These are phyloP conservation scores for Caenorhabditis sp. DNA, from an alignment of 2,888 invertebrate species.

Conservation along the genomic window DNA sequence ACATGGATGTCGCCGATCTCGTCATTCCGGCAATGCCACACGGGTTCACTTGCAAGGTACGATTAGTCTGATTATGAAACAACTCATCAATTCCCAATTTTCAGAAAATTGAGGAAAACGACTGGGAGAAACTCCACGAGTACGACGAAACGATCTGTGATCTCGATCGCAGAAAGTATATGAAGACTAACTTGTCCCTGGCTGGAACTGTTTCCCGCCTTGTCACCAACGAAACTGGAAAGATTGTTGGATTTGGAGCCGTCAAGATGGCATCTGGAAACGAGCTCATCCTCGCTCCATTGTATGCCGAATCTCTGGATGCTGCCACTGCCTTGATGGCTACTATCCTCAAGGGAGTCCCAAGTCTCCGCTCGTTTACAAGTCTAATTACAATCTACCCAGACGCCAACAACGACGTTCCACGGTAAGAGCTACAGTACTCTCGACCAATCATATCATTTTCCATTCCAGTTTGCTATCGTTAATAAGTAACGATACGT, in stretches of 20 bases:
- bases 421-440: conserved; percentile 44
- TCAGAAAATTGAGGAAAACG: conserved; percentile 61
- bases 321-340: conserved; percentile 54
- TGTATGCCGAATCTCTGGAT: conserved; percentile 59
- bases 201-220: conserved; percentile 46
- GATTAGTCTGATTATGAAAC: not conserved
- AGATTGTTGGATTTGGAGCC: conserved; percentile 60
- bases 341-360: conserved; percentile 40
- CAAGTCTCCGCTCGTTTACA: conserved; percentile 25
- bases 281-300: conserved; percentile 52
- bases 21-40: conserved; percentile 45
- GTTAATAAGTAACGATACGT: conserved; percentile 59
- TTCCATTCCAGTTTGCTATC: conserved; percentile 60
- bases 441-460: not conserved
- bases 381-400: conserved; percentile 62
- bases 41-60: conserved; percentile 50
- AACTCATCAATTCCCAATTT: not conserved
- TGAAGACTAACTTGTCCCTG: conserved; percentile 36
- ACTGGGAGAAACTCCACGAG: conserved; percentile 64
- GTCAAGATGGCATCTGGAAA: conserved; percentile 48
- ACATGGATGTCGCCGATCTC: conserved; percentile 43
- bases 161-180: conserved; percentile 56
- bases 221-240: conserved; percentile 51
- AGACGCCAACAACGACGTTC: conserved; percentile 58
- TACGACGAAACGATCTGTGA: conserved; percentile 60